Conservation (phyloP, 2,113 vertebrate species). For the Natator depressus region DNA sequence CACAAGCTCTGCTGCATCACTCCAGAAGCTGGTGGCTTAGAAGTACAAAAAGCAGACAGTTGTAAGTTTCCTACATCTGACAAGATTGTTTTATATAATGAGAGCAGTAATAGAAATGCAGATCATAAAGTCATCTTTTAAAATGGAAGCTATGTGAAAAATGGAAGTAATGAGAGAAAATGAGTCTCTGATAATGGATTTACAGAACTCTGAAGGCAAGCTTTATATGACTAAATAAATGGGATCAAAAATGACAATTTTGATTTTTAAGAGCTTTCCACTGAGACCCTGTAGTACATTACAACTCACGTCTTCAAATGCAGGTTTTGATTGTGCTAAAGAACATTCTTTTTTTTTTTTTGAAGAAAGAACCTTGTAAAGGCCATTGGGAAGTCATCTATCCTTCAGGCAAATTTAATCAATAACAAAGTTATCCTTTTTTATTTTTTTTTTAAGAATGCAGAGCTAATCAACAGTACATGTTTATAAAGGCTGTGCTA, state of each 20-base stretch:
- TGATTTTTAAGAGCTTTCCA: background rate
- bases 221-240: background rate
- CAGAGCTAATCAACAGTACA: background rate
- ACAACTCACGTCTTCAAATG: background rate
- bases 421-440: background rate
- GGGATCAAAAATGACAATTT: background rate
- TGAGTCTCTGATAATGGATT: background rate
- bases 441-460: background rate
- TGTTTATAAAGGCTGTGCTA: background rate
- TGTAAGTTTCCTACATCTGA: background rate
- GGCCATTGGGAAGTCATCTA: background rate
- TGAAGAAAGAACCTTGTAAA: background rate
- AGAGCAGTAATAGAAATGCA: background rate
- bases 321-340: background rate
- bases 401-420: background rate
- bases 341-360: background rate
- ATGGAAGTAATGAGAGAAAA: background rate
- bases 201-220: background rate
- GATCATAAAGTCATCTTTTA: background rate
- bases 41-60: background rate
- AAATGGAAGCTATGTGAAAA: background rate
- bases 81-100: background rate
- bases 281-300: background rate
- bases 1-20: background rate
- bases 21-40: background rate